Evolutionary conservation across 2,888 invertebrate genomes (phyloP), one percentile per base, ranked within the genome.

Genomic region (Argyra leucocephala): DNA sequence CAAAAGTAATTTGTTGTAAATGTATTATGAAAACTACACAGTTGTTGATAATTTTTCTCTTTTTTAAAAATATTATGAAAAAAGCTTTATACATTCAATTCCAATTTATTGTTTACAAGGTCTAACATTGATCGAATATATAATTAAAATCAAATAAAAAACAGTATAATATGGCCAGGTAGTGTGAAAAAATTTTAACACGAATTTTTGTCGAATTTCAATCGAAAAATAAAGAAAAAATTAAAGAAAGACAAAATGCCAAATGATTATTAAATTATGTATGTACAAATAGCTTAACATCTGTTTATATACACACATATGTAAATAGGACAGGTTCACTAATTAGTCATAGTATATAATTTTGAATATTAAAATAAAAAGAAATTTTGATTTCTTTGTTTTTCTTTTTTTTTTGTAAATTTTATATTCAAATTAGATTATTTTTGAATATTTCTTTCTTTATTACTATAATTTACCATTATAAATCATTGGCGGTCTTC

Each of bases 401-500:
- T 10, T 31, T 31, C 31, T 7, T 37, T 22, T 36, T 62, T 62
- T 62, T 36, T 62, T 9, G 62, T 22, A 62, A 48, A 24, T 26
- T 63, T 48, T 58, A 61, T 26, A 48, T 23, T 62, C 36, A 36
- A 22, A 22, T 59, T 7, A 22, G 18, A 48, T 18, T 48, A 48
- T 7, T 7, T 31, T 31, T 31, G 31, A 7, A 31, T 10, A 31
- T 10, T 5, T 31, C 6, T 31, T 5, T 31, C 5, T 31, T 5
- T 31, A 7, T 31, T 31, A 7, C 5, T 6, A 57, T 9, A 57
- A 57, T 70, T 67, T 72, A 74, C 75, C 75, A 71, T 74, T 77
- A 70, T 75, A 77, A 67, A 77, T 71, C 69, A 79, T 76, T 62
- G 78, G 74, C 15, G 48, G 48, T 57, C 75, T 71, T 62, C 73